Evolutionary conservation across 2,797 vertebrate genomes (phyloP).

Genomic region (Euphonia xanthogaster): DNA sequence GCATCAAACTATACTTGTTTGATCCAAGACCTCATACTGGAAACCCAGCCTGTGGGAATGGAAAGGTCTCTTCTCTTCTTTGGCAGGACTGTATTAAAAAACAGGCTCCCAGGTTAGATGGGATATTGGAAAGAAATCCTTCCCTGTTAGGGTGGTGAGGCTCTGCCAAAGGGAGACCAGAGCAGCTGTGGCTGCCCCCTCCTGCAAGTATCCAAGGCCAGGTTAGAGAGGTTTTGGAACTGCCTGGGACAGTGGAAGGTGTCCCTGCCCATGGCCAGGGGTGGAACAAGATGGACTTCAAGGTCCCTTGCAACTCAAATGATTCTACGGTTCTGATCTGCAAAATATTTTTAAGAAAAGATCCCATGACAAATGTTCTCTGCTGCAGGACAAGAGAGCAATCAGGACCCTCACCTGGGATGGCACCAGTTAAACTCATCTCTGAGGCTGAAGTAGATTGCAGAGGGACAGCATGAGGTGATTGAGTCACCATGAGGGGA

Average conservation of each 20-base stretch:
- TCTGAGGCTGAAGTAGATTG: neutral
- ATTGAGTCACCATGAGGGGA: neutral
- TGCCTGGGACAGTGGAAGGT: neutral
- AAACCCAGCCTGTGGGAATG: neutral
- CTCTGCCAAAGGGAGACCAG: neutral
- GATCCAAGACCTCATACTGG: neutral
- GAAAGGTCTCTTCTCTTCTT: neutral
- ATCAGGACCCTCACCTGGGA: neutral
- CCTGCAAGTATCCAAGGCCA: neutral
- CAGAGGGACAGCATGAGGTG: no score
- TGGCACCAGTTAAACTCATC: neutral
- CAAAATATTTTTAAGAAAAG: neutral
- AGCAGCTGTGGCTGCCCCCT: neutral
- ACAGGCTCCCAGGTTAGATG: neutral
- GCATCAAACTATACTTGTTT: neutral
- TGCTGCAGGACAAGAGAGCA: neutral
- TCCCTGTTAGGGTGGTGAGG: neutral
- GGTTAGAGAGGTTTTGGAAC: neutral
- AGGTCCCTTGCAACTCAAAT: neutral
- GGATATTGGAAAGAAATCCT: neutral
- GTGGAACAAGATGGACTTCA: neutral
- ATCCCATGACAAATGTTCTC: accelerated
- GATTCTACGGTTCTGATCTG: neutral
- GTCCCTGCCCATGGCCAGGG: neutral
- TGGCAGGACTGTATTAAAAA: neutral